These are phyloP conservation scores for Tiaroga cobitis DNA, from an alignment of 2,797 vertebrate species.

Conservation along the genomic window DNA sequence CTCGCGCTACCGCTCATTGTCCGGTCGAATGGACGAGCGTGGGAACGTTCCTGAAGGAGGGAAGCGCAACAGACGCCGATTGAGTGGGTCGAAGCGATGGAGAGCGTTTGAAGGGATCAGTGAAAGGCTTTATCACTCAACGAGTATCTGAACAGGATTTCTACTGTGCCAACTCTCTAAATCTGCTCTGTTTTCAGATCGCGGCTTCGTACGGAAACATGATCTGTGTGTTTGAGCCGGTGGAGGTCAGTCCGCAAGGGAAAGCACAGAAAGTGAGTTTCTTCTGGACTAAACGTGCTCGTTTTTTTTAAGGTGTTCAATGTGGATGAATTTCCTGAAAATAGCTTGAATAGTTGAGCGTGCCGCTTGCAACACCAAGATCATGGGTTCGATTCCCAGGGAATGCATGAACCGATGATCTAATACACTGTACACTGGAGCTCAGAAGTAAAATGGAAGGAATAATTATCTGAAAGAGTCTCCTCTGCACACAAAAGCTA, in stretches of 20 bases:
- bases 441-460: neutral
- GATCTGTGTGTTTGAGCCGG: constrained; percentile 93
- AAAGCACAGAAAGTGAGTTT: constrained; percentile 81
- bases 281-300: neutral
- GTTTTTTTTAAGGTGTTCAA: neutral
- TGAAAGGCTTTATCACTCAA: neutral
- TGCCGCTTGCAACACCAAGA: neutral
- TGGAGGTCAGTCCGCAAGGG: constrained; percentile 82
- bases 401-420: neutral
- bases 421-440: neutral
- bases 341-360: too few species aligned
- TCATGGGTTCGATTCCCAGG: neutral
- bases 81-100: neutral
- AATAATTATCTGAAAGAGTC: neutral
- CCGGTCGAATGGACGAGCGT: neutral
- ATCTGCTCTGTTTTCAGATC: constrained; percentile 78
- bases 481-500: neutral
- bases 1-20: neutral
- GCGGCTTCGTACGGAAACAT: constrained; percentile 95
- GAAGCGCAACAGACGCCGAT: neutral
- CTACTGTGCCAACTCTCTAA: neutral
- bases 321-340: neutral
- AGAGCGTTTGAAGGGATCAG: constrained; percentile 1
- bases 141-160: neutral
- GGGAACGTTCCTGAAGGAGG: neutral